Evolutionary conservation across 2,888 invertebrate species (phyloP).

Genomic region (Eupeodes latifasciatus): DNA sequence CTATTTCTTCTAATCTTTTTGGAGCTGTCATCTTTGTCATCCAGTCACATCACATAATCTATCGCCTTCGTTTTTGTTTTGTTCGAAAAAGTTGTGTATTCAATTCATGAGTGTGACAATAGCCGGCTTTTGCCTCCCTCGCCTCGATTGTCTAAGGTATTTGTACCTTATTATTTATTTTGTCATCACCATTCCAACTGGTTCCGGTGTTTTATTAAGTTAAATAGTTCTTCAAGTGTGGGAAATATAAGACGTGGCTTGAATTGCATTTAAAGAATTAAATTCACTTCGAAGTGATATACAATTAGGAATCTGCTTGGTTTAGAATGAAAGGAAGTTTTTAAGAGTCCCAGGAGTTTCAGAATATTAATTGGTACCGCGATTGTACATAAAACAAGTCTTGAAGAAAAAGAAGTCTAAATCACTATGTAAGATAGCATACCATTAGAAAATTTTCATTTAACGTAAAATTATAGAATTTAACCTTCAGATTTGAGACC

Average conservation of each 20-base stretch:
- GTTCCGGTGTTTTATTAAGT: slow-evolving; percentile 49
- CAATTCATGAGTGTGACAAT: background rate
- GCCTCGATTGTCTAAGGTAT: background rate
- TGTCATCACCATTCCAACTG: background rate
- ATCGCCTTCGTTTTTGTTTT: background rate
- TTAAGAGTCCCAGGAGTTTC: background rate
- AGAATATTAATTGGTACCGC: background rate
- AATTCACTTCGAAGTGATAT: background rate
- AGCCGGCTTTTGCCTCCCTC: no score
- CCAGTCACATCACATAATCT: no score
- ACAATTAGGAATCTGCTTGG: background rate
- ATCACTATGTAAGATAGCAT: no score
- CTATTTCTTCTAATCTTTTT: slow-evolving; percentile 17
- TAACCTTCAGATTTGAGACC: no score
- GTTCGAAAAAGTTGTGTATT: slow-evolving; percentile 6
- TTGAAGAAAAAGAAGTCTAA: no score
- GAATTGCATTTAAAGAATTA: background rate
- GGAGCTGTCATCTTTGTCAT: background rate
- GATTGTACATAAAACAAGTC: no score
- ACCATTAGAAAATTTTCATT: no score
- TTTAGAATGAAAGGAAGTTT: background rate
- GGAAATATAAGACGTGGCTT: slow-evolving; percentile 20
- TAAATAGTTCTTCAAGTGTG: background rate
- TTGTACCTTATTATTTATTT: background rate
- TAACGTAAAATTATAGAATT: no score